A percentile compares a stretch with the other conserved stretches of the same genome.
These are phyloP conservation scores for Drosophila melanogaster DNA, from an alignment of 1,140 invertebrate genomes.

Conservation along the genomic window DNA sequence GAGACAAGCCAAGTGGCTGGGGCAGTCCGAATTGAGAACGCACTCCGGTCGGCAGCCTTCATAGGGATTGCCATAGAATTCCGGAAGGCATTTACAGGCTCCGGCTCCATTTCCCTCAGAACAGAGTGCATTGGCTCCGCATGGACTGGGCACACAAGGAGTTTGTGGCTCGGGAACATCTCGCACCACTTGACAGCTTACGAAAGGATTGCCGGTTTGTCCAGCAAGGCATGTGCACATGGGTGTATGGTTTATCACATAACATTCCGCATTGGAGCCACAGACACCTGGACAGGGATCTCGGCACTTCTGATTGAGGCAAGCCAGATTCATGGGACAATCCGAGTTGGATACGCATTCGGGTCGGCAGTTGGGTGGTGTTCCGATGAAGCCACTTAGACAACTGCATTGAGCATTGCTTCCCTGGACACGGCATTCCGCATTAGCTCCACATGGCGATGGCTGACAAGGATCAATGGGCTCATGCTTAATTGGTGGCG, in stretches of 20 bases:
- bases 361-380: slow-evolving; percentile 87
- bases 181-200: slow-evolving; percentile 86
- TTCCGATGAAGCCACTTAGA: slow-evolving; percentile 87
- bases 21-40: slow-evolving; percentile 90
- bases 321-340: slow-evolving; percentile 86
- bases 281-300: slow-evolving; percentile 87
- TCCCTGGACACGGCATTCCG: slow-evolving; percentile 88
- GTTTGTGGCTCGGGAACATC: slow-evolving; percentile 79
- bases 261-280: slow-evolving; percentile 88
- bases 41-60: slow-evolving; percentile 91
- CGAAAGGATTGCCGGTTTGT: slow-evolving; percentile 89
- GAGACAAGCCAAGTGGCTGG: slow-evolving; percentile 88
- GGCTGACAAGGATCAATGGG: slow-evolving; percentile 88
- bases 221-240: slow-evolving; percentile 88
- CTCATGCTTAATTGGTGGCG: slow-evolving; percentile 82
- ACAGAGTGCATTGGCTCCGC: slow-evolving; percentile 87
- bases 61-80: slow-evolving; percentile 90
- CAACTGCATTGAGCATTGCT: slow-evolving; percentile 89
- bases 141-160: slow-evolving; percentile 87
- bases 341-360: slow-evolving; percentile 87
- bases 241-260: slow-evolving; percentile 88
- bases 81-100: slow-evolving; percentile 89
- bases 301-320: slow-evolving; percentile 86
- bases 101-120: slow-evolving; percentile 87
- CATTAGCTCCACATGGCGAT: slow-evolving; percentile 91